Conservation (phyloP, 2,113 vertebrate species). For the Limanda limanda region DNA sequence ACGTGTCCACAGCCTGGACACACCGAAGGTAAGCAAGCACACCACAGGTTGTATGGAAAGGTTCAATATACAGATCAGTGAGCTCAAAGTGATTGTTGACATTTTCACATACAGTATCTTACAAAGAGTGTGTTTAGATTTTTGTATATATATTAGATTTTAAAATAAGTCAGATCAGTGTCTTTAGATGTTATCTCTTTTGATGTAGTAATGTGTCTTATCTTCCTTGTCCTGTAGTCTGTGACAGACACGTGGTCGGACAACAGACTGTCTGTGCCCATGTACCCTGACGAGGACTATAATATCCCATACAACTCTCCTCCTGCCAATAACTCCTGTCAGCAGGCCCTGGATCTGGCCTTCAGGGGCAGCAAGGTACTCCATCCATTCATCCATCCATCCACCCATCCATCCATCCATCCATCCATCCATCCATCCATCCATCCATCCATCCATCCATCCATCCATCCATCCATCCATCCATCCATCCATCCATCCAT, state of each 20-base stretch:
- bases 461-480: too few species aligned
- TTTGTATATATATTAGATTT: not conserved
- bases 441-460: too few species aligned
- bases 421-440: too few species aligned
- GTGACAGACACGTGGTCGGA: slow-evolving; percentile 68
- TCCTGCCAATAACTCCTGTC: slow-evolving; percentile 42
- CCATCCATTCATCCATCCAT: not conserved
- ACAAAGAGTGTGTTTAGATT: not conserved
- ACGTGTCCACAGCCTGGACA: slow-evolving; percentile 80
- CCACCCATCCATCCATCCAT: too few species aligned
- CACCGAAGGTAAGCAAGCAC: slow-evolving; percentile 56
- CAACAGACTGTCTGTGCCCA: slow-evolving; percentile 70
- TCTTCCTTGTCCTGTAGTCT: slow-evolving; percentile 16
- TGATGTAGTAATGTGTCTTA: not conserved
- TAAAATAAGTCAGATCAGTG: not conserved
- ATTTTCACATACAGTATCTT: not conserved
- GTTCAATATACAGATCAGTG: not conserved
- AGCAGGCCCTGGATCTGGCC: slow-evolving; percentile 71
- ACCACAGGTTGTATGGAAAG: not conserved
- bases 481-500: too few species aligned
- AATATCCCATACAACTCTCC: slow-evolving; percentile 76
- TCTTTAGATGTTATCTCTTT: not conserved
- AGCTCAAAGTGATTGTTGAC: not conserved
- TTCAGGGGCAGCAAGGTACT: slow-evolving; percentile 78
- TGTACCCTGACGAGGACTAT: slow-evolving; percentile 62